These are phyloP conservation scores for Palythoa heliodiscus DNA, from an alignment of 92 coral and sea anemone genomes.

Conservation along the genomic window DNA sequence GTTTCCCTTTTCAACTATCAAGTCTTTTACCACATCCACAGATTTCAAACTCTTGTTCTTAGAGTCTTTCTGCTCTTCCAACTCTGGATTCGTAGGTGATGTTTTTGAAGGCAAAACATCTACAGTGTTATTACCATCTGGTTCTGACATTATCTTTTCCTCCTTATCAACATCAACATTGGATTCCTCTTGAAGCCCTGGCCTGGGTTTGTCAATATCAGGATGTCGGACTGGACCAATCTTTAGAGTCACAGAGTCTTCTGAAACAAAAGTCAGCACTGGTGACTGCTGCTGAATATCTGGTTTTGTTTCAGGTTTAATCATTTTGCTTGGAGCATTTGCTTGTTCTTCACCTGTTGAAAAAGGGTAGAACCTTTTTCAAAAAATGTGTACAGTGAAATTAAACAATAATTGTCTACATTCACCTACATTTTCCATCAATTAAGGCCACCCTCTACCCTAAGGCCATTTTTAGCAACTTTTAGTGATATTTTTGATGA, in stretches of 20 bases:
- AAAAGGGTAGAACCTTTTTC: not conserved
- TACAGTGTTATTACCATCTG: not conserved
- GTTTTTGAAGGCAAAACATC: not conserved
- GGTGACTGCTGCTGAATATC: conserved; percentile 30
- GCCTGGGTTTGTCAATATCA: conserved; percentile 1
- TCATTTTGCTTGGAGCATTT: not conserved
- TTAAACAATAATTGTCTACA: too few species aligned
- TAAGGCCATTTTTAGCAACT: too few species aligned
- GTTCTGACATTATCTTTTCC: not conserved
- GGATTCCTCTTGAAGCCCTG: not conserved
- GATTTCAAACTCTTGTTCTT: not conserved
- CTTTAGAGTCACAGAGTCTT: conserved; percentile 56
- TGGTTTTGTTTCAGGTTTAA: conserved; percentile 17
- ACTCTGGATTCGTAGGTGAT: not conserved
- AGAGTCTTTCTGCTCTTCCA: conserved; percentile 1
- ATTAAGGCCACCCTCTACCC: too few species aligned
- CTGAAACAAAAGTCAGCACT: conserved; percentile 55
- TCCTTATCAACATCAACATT: not conserved
- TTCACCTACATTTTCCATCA: too few species aligned
- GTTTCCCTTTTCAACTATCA: not conserved
- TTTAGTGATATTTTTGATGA: too few species aligned
- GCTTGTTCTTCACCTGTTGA: conserved; percentile 43
- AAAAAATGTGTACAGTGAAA: too few species aligned
- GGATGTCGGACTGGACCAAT: conserved; percentile 42
- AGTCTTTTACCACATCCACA: not conserved